Base-by-base conservation (phyloP, 1,140 invertebrate genomes). In the Anastrepha obliqua region DNA sequence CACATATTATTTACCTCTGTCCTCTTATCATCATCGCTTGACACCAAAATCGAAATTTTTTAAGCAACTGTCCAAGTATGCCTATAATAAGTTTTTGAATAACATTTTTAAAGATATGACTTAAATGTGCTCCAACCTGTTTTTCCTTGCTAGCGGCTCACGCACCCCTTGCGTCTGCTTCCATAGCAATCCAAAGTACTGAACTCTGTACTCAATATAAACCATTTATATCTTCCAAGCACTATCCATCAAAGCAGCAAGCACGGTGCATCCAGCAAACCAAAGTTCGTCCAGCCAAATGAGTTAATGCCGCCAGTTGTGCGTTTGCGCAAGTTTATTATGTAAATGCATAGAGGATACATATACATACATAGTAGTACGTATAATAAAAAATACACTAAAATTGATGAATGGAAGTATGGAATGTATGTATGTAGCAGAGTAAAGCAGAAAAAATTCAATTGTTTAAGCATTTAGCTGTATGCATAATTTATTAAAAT, bases 391-490 rank as follows among this genome's bases (percentile, higher is more conserved):
- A 81, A 47, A 17, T 39, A 17, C 44, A 81, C 51, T 8, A 81
- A 51, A 81, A 81, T 55, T 44, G 44, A 20, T 58, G 9, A 20
- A 51, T 8, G 47, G 47, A 81, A 81, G 20, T 29, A 29, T 29
- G 29, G 47, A 17, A 81, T 55, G 20, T 29, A 29, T 29, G 29
- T 29, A 29, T 29, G 29, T 9, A 3, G n/a, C n/a, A 11, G 74
- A 29, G 74, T 29, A 17, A 55, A n/a, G 74, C 7, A 0, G 87
- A 86, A 86, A 55, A 78, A 86, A 88, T 88, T 86, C 87, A 88
- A 88, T 88, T 88, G 87, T 88, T 88, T 88, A 86, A 88, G 86
- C 87, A 88, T 88, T 88, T 88, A 88, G 87, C 87, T 78, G 70
- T 39, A 88, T 88, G 87, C 85, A 88, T 88, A 88, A 88, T 88